phyloP scores from a whole-genome alignment of 2,888 invertebrate species.

The Tetragonula carbonaria region DNA sequence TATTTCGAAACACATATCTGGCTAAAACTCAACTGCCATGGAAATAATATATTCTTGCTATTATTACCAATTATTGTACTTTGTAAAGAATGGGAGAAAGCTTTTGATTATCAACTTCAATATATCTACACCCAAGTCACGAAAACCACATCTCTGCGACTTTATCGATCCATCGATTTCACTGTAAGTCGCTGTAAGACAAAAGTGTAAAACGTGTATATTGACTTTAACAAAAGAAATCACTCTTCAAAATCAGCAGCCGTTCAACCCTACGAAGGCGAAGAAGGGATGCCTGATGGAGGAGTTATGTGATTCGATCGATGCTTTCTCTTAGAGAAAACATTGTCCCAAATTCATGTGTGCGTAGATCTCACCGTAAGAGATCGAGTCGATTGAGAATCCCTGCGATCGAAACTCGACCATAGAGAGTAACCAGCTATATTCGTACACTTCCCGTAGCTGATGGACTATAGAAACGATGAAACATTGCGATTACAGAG shows the following conservation, averaged over 20 bases:
- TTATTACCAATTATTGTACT: neutral
- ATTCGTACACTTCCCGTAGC: neutral
- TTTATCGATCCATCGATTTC: neutral
- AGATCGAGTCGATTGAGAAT: slow-evolving; percentile 34
- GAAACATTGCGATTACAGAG: slow-evolving; percentile 16
- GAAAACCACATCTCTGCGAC: neutral
- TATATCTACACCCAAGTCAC: neutral
- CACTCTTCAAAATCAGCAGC: slow-evolving; percentile 17
- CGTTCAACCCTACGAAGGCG: neutral
- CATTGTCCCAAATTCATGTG: slow-evolving; percentile 23
- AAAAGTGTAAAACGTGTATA: slow-evolving; percentile 22
- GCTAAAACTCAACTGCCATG: neutral
- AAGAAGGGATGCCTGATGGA: slow-evolving; percentile 12
- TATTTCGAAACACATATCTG: neutral
- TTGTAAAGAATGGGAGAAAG: neutral
- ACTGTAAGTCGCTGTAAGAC: neutral
- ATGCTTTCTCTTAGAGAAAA: slow-evolving; percentile 49
- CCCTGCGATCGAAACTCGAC: neutral
- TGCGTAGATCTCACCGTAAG: neutral
- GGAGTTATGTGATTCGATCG: slow-evolving; percentile 48
- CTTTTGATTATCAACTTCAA: neutral
- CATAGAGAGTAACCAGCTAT: slow-evolving; percentile 1
- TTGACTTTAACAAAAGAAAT: slow-evolving; percentile 34
- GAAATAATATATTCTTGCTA: neutral
- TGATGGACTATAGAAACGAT: neutral